phyloP scores from a whole-genome alignment of 2,797 vertebrate genomes.

The Ambastaia sidthimunki region DNA sequence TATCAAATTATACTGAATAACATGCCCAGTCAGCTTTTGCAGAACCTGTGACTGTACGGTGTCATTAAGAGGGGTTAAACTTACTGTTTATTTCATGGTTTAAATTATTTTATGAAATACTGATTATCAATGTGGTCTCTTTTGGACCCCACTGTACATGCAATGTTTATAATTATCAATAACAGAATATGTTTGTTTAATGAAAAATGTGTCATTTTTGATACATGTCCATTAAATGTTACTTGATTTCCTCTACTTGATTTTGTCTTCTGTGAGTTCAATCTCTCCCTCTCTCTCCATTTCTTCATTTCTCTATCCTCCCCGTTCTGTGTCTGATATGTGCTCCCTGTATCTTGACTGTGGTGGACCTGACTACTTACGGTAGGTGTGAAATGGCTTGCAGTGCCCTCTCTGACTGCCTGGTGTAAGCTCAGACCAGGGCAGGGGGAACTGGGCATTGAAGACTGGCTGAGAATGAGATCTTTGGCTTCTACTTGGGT shows the following conservation, averaged over 20 bases:
- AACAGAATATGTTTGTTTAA: constrained; percentile 11
- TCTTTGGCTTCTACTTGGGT: constrained; percentile 77
- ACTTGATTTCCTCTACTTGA: constrained; percentile 66
- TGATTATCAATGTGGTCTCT: background rate
- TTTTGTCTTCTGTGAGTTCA: constrained; percentile 83
- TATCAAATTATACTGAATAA: no score
- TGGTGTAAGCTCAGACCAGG: constrained; percentile 78
- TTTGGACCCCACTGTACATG: background rate
- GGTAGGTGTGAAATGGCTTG: constrained; percentile 85
- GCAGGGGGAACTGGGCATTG: constrained; percentile 64
- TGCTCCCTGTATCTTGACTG: constrained; percentile 81
- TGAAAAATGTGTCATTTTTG: constrained; percentile 74
- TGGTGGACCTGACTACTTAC: constrained; percentile 79
- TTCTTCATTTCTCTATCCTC: constrained; percentile 78
- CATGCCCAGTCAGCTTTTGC: no score
- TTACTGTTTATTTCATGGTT: no score
- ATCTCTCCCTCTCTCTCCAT: constrained; percentile 73
- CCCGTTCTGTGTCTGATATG: constrained; percentile 80
- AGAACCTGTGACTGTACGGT: no score
- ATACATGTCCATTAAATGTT: constrained; percentile 63
- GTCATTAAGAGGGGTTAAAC: no score
- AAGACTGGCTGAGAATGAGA: constrained; percentile 76
- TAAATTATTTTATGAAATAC: background rate
- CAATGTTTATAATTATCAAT: constrained; percentile 1
- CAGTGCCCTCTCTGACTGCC: constrained; percentile 76